Evolutionary conservation across 2,113 vertebrate genomes (phyloP).

Genomic region (Hippoglossus stenolepis): DNA sequence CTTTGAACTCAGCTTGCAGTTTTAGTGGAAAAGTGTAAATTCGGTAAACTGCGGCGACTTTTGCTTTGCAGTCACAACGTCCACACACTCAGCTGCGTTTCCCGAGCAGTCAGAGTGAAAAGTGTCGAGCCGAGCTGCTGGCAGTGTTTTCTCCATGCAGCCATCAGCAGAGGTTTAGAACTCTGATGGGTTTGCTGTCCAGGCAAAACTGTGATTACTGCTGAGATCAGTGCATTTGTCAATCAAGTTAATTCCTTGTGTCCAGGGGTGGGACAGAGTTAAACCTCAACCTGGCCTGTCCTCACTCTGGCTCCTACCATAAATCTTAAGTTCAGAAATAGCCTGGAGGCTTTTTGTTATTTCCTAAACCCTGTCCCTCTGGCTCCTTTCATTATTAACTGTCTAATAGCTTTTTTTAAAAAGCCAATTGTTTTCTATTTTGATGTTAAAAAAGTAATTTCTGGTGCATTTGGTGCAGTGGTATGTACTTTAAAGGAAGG

Average conservation of each 20-base stretch:
- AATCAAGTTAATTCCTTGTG: conserved; percentile 53
- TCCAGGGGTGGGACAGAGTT: conserved; percentile 36
- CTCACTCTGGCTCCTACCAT: not conserved
- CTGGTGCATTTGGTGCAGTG: not conserved
- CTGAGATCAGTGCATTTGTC: conserved; percentile 60
- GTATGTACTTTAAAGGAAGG: not conserved
- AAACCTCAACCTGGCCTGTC: conserved; percentile 40
- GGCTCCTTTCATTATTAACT: not conserved
- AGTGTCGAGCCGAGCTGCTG: conserved; percentile 37
- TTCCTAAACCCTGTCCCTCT: conserved; percentile 6
- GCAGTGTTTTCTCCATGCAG: conserved; percentile 23
- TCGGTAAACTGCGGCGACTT: not conserved
- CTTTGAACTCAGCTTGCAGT: conserved; percentile 38
- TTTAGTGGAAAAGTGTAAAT: conserved; percentile 44
- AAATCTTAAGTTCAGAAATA: conserved; percentile 28
- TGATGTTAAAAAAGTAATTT: not conserved
- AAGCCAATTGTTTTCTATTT: too few species aligned
- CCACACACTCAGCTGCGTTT: too few species aligned
- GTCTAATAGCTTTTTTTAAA: not conserved
- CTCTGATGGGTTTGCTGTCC: conserved; percentile 35
- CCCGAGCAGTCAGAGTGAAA: not conserved
- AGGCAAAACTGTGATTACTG: conserved; percentile 55
- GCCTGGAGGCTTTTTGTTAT: conserved; percentile 23
- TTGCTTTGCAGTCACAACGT: conserved; percentile 17
- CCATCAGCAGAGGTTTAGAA: conserved; percentile 40